Conservation (phyloP, 2,888 invertebrate species). For the Adela reaumurella region DNA sequence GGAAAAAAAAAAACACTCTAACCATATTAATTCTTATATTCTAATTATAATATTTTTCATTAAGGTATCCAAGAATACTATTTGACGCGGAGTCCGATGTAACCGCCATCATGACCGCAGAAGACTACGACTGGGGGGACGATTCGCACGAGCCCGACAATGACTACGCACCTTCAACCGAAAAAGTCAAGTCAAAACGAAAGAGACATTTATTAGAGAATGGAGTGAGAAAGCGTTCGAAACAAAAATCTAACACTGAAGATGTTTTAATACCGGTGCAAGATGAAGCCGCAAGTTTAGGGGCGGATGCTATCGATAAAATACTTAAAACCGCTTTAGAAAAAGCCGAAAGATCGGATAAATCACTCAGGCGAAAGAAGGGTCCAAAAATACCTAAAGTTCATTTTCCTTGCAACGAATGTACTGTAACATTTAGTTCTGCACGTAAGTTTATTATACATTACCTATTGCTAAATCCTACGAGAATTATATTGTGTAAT, state of each 20-base stretch:
- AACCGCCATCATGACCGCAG: not conserved
- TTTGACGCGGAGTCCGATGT: too few species aligned
- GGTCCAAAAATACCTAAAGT: conserved; percentile 4
- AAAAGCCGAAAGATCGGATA: not conserved
- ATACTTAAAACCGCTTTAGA: not conserved
- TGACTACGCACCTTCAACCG: not conserved
- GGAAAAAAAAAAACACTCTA: too few species aligned
- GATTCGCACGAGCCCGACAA: not conserved
- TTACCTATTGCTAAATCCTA: too few species aligned
- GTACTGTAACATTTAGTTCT: conserved; percentile 8
- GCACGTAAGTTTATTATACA: conserved; percentile 7
- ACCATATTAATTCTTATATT: too few species aligned
- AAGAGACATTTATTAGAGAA: not conserved
- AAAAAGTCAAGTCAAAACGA: not conserved
- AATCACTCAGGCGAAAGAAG: not conserved
- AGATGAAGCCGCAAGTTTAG: too few species aligned
- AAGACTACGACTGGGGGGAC: not conserved
- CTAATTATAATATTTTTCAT: too few species aligned
- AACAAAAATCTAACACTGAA: not conserved
- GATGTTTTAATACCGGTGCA: not conserved
- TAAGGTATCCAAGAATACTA: too few species aligned
- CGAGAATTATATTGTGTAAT: too few species aligned
- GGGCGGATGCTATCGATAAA: not conserved
- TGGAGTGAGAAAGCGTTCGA: not conserved
- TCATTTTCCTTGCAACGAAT: conserved; percentile 9